phyloP scores from a whole-genome alignment of 2,888 invertebrate species.

The Himalopsyche japonica region DNA sequence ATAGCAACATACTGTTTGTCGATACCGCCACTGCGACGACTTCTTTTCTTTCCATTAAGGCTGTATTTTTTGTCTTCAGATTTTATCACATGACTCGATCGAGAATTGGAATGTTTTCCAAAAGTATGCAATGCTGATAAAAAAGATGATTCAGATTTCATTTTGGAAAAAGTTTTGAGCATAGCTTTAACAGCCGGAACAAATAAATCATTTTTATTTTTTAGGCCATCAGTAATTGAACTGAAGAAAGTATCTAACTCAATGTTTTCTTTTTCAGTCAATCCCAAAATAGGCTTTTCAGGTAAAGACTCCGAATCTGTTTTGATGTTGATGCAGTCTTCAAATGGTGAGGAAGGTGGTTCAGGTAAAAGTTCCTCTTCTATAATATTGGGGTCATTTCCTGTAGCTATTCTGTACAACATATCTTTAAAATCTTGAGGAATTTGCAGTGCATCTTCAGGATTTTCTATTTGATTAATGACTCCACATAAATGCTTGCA shows the following conservation, averaged over 20 bases:
- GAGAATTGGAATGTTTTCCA: conserved; percentile 12
- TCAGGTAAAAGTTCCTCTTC: neutral
- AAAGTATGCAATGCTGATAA: conserved; percentile 23
- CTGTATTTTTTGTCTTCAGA: conserved; percentile 4
- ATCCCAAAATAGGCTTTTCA: neutral
- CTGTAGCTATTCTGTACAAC: conserved; percentile 30
- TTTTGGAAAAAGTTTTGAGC: conserved; percentile 24
- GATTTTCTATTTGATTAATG: conserved; percentile 28
- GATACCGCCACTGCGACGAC: neutral
- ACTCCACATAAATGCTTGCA: conserved; percentile 35
- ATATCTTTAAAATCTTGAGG: conserved; percentile 32
- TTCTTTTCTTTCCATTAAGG: neutral
- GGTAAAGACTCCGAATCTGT: conserved; percentile 4
- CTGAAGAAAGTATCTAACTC: conserved; percentile 23
- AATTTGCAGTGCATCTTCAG: conserved; percentile 8
- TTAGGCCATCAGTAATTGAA: conserved; percentile 27
- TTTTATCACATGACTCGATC: neutral
- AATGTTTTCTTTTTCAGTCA: conserved; percentile 22
- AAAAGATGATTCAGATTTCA: conserved; percentile 30
- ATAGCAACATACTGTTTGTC: neutral
- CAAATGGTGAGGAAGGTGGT: conserved; percentile 7
- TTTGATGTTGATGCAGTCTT: conserved; percentile 8
- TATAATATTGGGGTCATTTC: conserved; percentile 13
- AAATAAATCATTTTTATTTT: conserved; percentile 24
- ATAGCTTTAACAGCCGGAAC: conserved; percentile 31